Conservation (phyloP, 2,113 vertebrate genomes). For the Nasalis larvatus region DNA sequence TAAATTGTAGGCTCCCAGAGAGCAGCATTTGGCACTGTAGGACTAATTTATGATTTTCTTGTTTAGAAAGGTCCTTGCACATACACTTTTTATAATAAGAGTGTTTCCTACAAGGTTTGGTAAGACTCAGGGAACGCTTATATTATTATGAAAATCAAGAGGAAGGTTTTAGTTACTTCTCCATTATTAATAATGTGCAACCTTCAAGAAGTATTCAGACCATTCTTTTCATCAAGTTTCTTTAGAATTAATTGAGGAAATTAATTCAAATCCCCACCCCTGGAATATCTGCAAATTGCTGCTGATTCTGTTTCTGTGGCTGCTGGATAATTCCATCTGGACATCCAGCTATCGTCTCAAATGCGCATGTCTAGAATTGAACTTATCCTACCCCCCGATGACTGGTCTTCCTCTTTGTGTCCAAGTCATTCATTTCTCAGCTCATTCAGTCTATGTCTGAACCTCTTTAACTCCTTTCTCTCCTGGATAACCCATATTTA, state of each 20-base stretch:
- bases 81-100: background rate
- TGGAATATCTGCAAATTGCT: background rate
- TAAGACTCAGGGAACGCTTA: background rate
- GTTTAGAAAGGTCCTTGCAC: background rate
- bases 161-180: background rate
- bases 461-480: background rate
- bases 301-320: background rate
- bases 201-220: background rate
- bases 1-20: background rate
- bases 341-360: background rate
- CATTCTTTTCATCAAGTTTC: background rate
- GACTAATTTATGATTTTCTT: conserved; percentile 7
- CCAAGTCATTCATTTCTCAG: background rate
- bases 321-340: background rate
- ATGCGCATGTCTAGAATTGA: background rate
- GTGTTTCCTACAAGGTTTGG: background rate
- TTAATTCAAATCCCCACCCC: background rate
- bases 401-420: background rate
- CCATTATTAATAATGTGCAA: background rate
- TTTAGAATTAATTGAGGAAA: conserved; percentile 44
- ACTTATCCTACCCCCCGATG: background rate
- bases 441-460: background rate
- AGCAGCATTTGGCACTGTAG: background rate
- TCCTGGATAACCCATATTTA: background rate
- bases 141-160: background rate